Evolutionary conservation across 2,113 vertebrate species (phyloP).

Genomic region (Neolamprologus toae): DNA sequence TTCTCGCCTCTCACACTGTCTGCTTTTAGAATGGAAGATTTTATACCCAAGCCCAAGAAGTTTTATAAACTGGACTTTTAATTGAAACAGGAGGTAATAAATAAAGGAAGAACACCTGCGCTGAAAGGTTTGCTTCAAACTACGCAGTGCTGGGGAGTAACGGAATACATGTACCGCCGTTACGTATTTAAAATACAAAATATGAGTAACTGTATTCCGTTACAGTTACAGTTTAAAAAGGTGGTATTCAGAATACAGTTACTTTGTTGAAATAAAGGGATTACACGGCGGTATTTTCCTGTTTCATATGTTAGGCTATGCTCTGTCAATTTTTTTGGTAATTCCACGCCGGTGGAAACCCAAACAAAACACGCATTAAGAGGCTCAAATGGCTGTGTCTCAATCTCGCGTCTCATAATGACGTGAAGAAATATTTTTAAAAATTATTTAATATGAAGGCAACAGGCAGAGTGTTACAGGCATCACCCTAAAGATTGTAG

Average conservation of each 20-base stretch:
- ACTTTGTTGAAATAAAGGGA: too few relatives aligned
- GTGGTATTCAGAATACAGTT: neutral
- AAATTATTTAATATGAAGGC: too few relatives aligned
- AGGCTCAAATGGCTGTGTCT: too few relatives aligned
- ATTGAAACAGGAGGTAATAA: neutral
- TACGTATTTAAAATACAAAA: neutral
- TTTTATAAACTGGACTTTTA: neutral
- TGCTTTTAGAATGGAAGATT: neutral
- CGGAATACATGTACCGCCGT: neutral
- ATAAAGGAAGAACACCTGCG: neutral
- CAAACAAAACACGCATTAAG: neutral
- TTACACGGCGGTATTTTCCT: too few relatives aligned
- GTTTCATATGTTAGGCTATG: too few relatives aligned
- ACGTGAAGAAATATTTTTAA: too few relatives aligned
- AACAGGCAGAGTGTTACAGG: too few relatives aligned
- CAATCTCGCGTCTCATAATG: too few relatives aligned
- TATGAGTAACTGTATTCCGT: neutral
- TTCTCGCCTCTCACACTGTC: neutral
- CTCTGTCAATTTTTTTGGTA: neutral
- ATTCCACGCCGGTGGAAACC: neutral
- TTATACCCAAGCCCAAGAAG: neutral
- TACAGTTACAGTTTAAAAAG: neutral
- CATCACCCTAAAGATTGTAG: too few relatives aligned
- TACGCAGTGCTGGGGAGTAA: neutral
- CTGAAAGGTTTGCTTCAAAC: neutral